phyloP scores from a whole-genome alignment of 2,888 invertebrate species.

The Nemotelus nigrinus region DNA sequence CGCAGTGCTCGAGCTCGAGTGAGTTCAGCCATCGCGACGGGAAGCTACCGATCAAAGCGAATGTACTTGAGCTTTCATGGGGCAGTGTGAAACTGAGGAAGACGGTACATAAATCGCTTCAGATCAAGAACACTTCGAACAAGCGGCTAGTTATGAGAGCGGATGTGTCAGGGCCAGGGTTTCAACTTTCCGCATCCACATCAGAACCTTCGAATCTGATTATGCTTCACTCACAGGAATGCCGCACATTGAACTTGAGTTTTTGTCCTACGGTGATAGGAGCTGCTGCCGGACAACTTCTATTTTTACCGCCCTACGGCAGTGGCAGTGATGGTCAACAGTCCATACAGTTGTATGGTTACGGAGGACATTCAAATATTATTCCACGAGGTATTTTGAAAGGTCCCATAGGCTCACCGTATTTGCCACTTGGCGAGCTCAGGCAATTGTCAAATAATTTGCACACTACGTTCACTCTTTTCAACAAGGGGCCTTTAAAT shows the following conservation, averaged over 20 bases:
- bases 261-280: conserved; percentile 70
- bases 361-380: conserved; percentile 69
- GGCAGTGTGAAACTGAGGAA: conserved; percentile 69
- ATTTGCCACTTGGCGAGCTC: conserved; percentile 69
- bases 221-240: conserved; percentile 69
- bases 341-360: conserved; percentile 66
- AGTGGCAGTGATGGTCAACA: conserved; percentile 20
- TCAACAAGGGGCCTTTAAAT: conserved; percentile 69
- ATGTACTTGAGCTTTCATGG: conserved; percentile 70
- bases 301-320: conserved; percentile 66
- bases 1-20: conserved; percentile 62
- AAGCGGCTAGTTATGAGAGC: conserved; percentile 69
- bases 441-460: conserved; percentile 64
- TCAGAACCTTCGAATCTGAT: conserved; percentile 62
- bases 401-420: conserved; percentile 69
- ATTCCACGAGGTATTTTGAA: conserved; percentile 67
- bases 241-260: conserved; percentile 67
- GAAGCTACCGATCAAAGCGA: conserved; percentile 68
- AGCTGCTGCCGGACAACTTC: conserved; percentile 67
- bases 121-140: conserved; percentile 68
- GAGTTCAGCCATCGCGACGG: conserved; percentile 63
- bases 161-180: conserved; percentile 66
- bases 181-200: conserved; percentile 60
- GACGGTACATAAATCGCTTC: conserved; percentile 67
- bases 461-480: conserved; percentile 66